A percentile compares a stretch with the other conserved stretches of the same genome.
These are phyloP conservation scores for Calliopsis andreniformis DNA, from an alignment of 1,140 invertebrate species.

Conservation along the genomic window DNA sequence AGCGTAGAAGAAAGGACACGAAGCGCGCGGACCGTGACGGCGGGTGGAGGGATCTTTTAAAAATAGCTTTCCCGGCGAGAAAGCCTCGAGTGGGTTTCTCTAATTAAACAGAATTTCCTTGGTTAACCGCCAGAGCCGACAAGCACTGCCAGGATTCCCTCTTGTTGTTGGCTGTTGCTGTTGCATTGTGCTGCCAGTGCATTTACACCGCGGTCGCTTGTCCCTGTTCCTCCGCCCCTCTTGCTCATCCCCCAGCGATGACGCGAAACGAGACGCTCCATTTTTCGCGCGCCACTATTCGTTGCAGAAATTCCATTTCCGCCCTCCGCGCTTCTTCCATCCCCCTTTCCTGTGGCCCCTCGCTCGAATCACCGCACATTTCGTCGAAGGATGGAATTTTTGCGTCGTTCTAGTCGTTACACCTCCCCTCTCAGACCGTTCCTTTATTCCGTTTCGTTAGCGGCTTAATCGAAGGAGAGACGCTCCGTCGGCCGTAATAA, in stretches of 20 bases:
- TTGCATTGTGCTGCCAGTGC: neutral
- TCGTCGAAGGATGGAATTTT: neutral
- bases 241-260: neutral
- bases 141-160: constrained; percentile 24
- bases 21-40: neutral
- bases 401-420: neutral
- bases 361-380: too few relatives aligned
- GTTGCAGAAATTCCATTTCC: neutral
- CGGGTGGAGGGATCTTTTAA: constrained; percentile 48
- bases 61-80: constrained; percentile 55
- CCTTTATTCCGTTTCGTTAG: constrained; percentile 4
- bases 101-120: constrained; percentile 61
- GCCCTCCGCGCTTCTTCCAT: neutral
- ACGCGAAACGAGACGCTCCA: neutral
- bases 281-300: neutral
- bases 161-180: neutral
- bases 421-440: too few relatives aligned
- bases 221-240: too few relatives aligned
- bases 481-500: constrained; percentile 32
- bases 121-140: constrained; percentile 34
- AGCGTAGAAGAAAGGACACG: neutral
- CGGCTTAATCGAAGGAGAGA: constrained; percentile 25
- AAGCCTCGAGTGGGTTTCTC: constrained; percentile 41
- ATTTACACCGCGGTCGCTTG: neutral
- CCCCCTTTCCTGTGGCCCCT: neutral